Evolutionary conservation across 2,888 invertebrate species (phyloP), one percentile per base, ranked within the genome.

Genomic region (Andrena chrysosceles): DNA sequence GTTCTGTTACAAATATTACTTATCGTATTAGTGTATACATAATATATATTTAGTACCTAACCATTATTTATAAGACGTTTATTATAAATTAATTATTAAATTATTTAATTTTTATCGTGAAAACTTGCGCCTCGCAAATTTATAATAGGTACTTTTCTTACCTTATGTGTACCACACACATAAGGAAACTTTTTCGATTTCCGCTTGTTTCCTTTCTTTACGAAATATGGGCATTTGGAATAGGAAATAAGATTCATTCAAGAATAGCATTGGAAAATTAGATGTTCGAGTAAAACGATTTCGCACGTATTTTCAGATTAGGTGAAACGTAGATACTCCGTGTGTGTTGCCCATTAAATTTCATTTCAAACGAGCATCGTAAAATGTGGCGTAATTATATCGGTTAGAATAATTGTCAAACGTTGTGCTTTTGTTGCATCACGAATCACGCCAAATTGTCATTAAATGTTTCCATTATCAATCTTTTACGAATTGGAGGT

Each of bases 391-490:
- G 31, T 71, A 70, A 77, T 26, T 78, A 83, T 78, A 84, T 88
- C 81, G 70, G 42, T 77, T 70, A 77, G 85, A 88, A 87, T 87
- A 87, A 87, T 87, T 89, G 85, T 77, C 84, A 87, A 87, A 83
- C 91, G 91, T 91, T 90, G 91, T 91, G 90, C 87, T 87, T 90
- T 89, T 90, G 89, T 91, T 91, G 90, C 88, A 83, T 91, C 89
- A 85, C 91, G 90, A 90, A 91, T 86, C 90, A 86, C 84, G 76
- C 84, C 74, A 87, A 88, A 90, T 91, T 88, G 85, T 88, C 89
- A 85, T 89, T 87, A 56, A 23, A 10, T 23, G 23, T 10, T 85
- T 80, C 66, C 23, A 69, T 35, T 23, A 33, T 26, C 48, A 16
- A 63, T 59, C 48, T 56, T 42, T n/a, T 29, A 33, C 31, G 13